Evolutionary conservation across 2,888 invertebrate species (phyloP).

Genomic region (Pseudococcus longispinus): DNA sequence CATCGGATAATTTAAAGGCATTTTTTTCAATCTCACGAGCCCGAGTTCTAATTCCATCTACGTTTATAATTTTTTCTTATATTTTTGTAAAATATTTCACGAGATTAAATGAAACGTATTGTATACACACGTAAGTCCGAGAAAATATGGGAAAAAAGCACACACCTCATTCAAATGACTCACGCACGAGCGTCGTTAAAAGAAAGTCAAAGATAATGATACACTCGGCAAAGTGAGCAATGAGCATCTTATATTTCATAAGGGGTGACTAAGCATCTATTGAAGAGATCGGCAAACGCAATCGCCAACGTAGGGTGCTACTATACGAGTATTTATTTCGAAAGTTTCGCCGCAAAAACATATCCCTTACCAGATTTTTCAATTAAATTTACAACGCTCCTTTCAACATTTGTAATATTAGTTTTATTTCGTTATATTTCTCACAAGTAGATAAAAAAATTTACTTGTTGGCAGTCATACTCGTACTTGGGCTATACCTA

Average conservation of each 20-base stretch:
- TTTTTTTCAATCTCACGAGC: neutral
- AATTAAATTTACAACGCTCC: conserved; percentile 34
- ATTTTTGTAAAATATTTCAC: neutral
- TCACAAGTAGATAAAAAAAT: neutral
- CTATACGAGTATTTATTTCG: conserved; percentile 14
- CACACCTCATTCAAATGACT: neutral
- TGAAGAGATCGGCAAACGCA: neutral
- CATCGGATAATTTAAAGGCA: neutral
- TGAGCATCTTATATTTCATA: conserved; percentile 10
- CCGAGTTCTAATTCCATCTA: neutral
- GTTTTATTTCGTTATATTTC: neutral
- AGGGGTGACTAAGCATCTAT: conserved; percentile 21
- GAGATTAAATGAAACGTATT: neutral
- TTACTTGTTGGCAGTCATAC: neutral
- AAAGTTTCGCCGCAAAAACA: conserved; percentile 23
- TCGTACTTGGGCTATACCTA: too few relatives aligned
- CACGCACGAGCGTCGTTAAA: neutral
- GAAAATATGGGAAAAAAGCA: neutral
- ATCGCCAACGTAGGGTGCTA: conserved; percentile 13
- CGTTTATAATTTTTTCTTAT: neutral
- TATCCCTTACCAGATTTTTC: conserved; percentile 46
- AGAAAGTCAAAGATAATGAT: neutral
- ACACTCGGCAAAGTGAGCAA: neutral
- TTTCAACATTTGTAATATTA: neutral
- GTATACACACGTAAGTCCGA: neutral